These are phyloP conservation scores for Lutjanus erythropterus DNA, from an alignment of 2,113 vertebrate genomes.

Conservation along the genomic window DNA sequence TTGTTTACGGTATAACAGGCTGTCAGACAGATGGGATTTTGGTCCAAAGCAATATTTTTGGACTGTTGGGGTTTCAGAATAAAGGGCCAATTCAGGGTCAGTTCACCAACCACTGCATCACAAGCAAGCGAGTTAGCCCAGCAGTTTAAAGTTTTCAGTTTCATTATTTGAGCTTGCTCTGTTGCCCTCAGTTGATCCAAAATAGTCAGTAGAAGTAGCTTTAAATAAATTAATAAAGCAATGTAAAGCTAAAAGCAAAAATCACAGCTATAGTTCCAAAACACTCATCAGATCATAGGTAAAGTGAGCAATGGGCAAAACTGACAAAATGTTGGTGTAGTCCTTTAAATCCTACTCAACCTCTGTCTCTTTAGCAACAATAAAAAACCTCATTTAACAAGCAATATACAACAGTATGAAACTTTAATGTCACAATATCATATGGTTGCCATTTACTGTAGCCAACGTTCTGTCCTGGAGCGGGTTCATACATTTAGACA, in stretches of 20 bases:
- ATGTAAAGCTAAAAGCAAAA: background rate
- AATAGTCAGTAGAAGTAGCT: too few relatives aligned
- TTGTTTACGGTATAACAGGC: too few relatives aligned
- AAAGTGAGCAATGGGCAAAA: background rate
- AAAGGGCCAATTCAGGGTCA: too few relatives aligned
- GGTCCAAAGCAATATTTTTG: too few relatives aligned
- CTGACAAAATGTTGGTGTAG: constrained; percentile 6
- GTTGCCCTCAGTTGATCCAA: too few relatives aligned
- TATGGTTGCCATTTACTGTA: background rate
- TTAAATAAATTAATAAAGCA: too few relatives aligned
- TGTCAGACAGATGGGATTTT: too few relatives aligned
- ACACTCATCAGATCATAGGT: background rate
- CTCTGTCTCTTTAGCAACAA: background rate
- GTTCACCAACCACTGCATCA: too few relatives aligned
- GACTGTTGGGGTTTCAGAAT: too few relatives aligned
- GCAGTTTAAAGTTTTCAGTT: background rate
- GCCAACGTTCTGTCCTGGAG: background rate
- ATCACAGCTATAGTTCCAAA: background rate
- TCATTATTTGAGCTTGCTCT: background rate
- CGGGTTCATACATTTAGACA: background rate
- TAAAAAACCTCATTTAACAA: constrained; percentile 14
- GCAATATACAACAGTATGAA: background rate
- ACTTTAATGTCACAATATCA: background rate
- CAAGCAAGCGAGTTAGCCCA: background rate
- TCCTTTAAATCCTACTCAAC: background rate